Evolutionary conservation across 1,140 invertebrate genomes (phyloP), one percentile per base, ranked within the genome.

Genomic region (Calliopsis andreniformis): DNA sequence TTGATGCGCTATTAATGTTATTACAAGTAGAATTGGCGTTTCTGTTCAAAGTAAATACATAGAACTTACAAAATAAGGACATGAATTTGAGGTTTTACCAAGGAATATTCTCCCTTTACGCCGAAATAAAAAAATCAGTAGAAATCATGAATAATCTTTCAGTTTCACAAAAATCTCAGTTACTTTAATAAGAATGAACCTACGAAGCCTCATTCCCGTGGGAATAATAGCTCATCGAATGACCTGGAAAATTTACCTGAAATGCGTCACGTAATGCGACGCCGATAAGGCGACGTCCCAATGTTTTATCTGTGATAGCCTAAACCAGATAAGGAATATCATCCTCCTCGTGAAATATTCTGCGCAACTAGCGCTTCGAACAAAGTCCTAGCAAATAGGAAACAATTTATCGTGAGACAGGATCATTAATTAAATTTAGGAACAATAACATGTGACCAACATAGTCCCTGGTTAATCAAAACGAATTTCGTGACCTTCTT

Each of bases 221-320:
- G 39, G 12, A 53, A 64, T 39, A 59, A 61, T 64, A 70, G n/a
- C n/a, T n/a, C 23, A 59, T 28, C 2, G 16, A 69, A 61, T 16
- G 28, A 58, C 43, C 35, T 51, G 47, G 28, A 78, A 14, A 45
- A 3, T n/a, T 32, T 55, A 28, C 25, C 42, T 58, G 43, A 20
- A 32, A 28, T 14, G 16, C 20, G 23, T 51, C 56, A 39, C 43
- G 18, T 64, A 63, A 79, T 45, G 32, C 39, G 39, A 20, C 49
- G 20, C 12, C 55, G 59, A 80, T 66, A 76, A 82, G 42, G 30
- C 69, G 25, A 66, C 18, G 23, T 18, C 32, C n/a, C 49, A 30
- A 35, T 68, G 47, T 66, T 47, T 64, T 25, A 43, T 23, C 30
- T 20, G 14, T 5, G 39, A 39, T 67, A 39, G 10, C 69, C 3